Conservation (phyloP, 2,888 invertebrate species). For the Miltochrista miniata region DNA sequence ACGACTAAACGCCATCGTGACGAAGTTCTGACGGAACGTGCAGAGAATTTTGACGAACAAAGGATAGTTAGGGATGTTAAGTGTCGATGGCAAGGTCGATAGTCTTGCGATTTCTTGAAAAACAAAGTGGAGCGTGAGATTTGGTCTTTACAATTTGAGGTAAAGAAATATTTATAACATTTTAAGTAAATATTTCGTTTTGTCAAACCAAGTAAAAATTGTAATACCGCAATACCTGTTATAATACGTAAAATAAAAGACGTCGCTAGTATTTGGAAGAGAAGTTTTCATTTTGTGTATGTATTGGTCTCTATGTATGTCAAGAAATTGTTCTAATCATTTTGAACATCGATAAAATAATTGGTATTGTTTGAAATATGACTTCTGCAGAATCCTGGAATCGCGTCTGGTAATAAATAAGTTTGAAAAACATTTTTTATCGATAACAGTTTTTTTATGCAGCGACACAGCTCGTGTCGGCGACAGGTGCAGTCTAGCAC, state of each 20-base stretch:
- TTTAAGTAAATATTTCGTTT: too few relatives aligned
- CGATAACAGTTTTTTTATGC: conserved; percentile 47
- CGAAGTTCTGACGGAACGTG: conserved; percentile 47
- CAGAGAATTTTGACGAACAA: conserved; percentile 40
- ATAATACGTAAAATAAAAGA: too few relatives aligned
- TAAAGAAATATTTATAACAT: not conserved
- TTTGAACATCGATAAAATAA: too few relatives aligned
- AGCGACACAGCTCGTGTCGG: conserved; percentile 47
- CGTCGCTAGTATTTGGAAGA: too few relatives aligned
- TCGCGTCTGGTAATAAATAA: conserved; percentile 21
- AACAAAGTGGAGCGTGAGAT: not conserved
- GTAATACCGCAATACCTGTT: too few relatives aligned
- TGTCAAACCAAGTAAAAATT: too few relatives aligned
- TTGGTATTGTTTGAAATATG: too few relatives aligned
- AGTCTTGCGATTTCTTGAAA: not conserved
- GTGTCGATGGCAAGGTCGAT: conserved; percentile 13
- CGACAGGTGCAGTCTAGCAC: conserved; percentile 68
- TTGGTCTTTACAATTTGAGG: not conserved
- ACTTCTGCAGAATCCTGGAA: conserved; percentile 8
- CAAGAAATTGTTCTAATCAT: too few relatives aligned
- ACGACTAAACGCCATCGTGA: conserved; percentile 47
- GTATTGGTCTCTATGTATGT: too few relatives aligned
- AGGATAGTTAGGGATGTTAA: conserved; percentile 22
- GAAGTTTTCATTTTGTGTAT: too few relatives aligned
- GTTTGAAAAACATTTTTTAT: conserved; percentile 33